Evolutionary conservation across 2,888 invertebrate species (phyloP), one percentile per base, ranked within the genome.

Genomic region (Erynnis tages): DNA sequence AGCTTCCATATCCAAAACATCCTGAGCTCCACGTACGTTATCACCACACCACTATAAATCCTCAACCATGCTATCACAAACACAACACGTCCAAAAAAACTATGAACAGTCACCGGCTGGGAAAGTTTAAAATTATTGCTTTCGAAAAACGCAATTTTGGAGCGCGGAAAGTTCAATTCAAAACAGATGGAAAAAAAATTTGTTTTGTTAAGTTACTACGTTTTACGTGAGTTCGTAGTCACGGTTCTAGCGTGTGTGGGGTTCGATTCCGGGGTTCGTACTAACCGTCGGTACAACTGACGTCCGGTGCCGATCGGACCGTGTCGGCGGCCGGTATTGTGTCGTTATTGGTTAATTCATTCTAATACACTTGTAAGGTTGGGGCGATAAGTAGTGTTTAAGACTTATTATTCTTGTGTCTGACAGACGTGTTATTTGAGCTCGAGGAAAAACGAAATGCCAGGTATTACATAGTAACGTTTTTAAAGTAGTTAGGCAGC

Each of bases 221-320:
- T 53, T 52, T 43, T 21, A 57, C 55, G 54, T 56, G 41, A 41
- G 30, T 40, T 54, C 57, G 59, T 59, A 57, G 47, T 21, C 46
- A 58, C 59, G 61, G 55, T 57, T 63, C 65, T 63, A 67, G 76
- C 86, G 87, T 88, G 87, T 87, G 85, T 79, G 84, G 85, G 83
- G 86, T 83, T 84, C 76, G 73, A 82, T 79, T 70, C 81, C 78
- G 74, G 72, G 66, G 57, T 67, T 65, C 72, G 66, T 74, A 88
- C 87, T 88, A 86, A 86, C 83, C 81, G 82, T 67, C 77, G 65
- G 57, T 64, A 70, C 84, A 84, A 82, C 84, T 83, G 82, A 72
- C 82, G 82, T 79, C 82, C 85, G 83, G 79, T 72, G 61, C 68
- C 72, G 64, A 79, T 61, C 82, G 66, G 67, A 83, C 78, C 87